Base-by-base conservation (phyloP, 2,888 invertebrate species). In the Cheilosia vulpina region DNA sequence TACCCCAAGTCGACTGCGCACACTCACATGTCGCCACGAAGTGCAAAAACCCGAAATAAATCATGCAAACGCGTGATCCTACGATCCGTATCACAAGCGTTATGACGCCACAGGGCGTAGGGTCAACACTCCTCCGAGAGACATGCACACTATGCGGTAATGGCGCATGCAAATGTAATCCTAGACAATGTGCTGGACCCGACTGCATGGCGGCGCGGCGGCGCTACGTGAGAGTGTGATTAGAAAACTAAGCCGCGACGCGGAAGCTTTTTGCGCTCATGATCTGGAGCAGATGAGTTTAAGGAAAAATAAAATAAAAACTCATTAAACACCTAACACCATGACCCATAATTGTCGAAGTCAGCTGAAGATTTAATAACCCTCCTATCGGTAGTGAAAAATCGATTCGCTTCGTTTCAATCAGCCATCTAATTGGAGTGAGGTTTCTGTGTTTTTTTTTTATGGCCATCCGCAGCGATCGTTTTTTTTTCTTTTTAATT, bases 41-140 rank as follows among this genome's bases (percentile, higher is more conserved):
- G 53, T 68, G 53, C 66, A 79, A 77, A 45, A 84, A 47, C 45
- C 75, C 75, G 65, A 79, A 85, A 85, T 81, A 85, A 85, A 85
- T 85, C 85, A 81, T 72, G 76, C 85, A 76, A 81, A 85, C 85
- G 81, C 80, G 80, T 85, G 85, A 85, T 85, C 76, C 66, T 52
- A 21, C 69, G 85, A 80, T 81, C 66, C 66, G 72, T 76, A 76
- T 76, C 68, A 34, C 38, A 47, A 80, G 55, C 68, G 50, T 73
- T 81, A 77, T 85, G 85, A 85, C 76, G 85, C 85, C 85, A 81
- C 62, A 85, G 85, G 85, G 72, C 76, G 38, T 80, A 68, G 63
- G 85, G 85, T 85, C 69, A 84, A 31, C 73, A 68, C 83, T 84
- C 79, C 85, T 66, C 84, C 78, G 45, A 41, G 21, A 45, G n/a